phyloP scores from a whole-genome alignment of 1,140 invertebrate genomes.

The Drosophila trapezifrons region DNA sequence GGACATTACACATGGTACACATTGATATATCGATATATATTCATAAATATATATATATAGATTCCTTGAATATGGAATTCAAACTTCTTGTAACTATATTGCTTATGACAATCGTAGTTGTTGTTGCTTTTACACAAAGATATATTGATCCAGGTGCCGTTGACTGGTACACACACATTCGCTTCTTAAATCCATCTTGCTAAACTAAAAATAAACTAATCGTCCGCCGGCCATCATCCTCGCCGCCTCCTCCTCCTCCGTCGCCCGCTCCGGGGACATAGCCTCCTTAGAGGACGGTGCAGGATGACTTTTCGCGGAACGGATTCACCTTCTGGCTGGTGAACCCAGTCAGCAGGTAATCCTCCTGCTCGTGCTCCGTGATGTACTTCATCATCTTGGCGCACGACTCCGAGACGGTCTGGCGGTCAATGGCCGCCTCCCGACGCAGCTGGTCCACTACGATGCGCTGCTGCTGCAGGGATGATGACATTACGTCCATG shows the following conservation, averaged over 20 bases:
- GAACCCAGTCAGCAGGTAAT: constrained; percentile 97
- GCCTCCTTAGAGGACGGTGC: constrained; percentile 90
- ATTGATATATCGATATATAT: constrained; percentile 46
- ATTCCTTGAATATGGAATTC: constrained; percentile 28
- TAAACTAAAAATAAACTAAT: constrained; percentile 54
- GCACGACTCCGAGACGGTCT: constrained; percentile 94
- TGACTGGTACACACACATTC: constrained; percentile 54
- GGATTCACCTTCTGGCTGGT: constrained; percentile 98
- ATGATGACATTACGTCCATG: constrained; percentile 96
- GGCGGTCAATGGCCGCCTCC: constrained; percentile 95
- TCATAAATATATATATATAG: constrained; percentile 31
- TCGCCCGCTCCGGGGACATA: neutral
- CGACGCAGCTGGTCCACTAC: constrained; percentile 96
- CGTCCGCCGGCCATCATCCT: constrained; percentile 22
- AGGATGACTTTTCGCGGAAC: constrained; percentile 98
- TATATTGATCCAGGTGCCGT: constrained; percentile 59
- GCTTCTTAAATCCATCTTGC: constrained; percentile 41
- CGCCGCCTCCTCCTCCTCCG: neutral
- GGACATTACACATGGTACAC: constrained; percentile 40
- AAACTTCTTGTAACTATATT: constrained; percentile 56
- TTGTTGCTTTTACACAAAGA: constrained; percentile 46
- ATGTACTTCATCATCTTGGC: constrained; percentile 97
- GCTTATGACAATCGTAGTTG: constrained; percentile 53
- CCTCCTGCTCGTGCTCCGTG: constrained; percentile 95
- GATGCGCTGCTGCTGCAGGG: constrained; percentile 95